phyloP scores from a whole-genome alignment of 1,140 invertebrate genomes.

The Lamellibrachia luymesi region DNA sequence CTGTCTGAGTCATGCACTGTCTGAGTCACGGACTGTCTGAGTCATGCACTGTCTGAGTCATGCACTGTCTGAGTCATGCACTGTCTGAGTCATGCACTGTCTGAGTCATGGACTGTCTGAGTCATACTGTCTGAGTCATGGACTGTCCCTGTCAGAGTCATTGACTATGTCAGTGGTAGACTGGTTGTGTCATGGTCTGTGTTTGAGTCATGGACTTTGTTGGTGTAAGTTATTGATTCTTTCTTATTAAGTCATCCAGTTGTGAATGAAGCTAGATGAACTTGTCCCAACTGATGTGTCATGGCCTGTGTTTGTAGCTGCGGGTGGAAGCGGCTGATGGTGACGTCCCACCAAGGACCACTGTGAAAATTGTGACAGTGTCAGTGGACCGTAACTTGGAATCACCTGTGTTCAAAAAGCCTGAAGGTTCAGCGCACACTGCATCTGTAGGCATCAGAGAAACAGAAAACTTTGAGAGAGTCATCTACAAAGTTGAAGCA shows the following conservation, averaged over 20 bases:
- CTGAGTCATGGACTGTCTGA: no score
- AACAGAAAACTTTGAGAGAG: conserved; percentile 24
- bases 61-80: no score
- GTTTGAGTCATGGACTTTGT: not conserved
- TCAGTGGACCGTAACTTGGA: conserved; percentile 38
- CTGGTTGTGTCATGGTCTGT: not conserved
- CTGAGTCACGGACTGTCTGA: no score
- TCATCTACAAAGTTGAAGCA: conserved; percentile 14
- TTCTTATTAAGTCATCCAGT: no score
- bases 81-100: no score
- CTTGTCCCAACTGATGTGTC: not conserved
- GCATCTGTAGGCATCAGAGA: conserved; percentile 20
- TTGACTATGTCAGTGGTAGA: not conserved
- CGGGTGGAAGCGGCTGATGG: conserved; percentile 31
- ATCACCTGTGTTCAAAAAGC: conserved; percentile 30
- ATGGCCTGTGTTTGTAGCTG: conserved; percentile 16
- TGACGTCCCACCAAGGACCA: conserved; percentile 33
- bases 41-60: not conserved
- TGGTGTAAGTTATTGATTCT: not conserved
- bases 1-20: no score
- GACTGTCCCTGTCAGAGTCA: no score
- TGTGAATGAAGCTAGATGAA: not conserved
- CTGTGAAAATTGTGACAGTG: conserved; percentile 32
- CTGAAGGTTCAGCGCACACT: not conserved
- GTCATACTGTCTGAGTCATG: no score